phyloP scores from a whole-genome alignment of 2,113 vertebrate genomes.

The Cricetomys ansorgei region DNA sequence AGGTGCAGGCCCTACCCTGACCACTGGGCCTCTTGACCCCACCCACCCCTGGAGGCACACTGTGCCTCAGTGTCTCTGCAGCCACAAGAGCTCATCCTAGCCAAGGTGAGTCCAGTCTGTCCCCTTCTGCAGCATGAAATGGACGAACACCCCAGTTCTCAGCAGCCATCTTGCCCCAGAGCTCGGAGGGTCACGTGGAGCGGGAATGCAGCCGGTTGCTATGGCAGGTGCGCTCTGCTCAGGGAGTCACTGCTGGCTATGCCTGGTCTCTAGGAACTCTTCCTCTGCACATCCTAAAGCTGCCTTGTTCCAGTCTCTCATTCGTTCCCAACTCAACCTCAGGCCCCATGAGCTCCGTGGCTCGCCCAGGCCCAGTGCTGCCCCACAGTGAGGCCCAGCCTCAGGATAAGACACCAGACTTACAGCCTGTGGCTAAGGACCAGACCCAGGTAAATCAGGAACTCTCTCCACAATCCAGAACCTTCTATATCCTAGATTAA shows the following conservation, averaged over 20 bases:
- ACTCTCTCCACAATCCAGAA: not conserved
- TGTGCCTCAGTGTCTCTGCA: not conserved
- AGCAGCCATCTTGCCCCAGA: fast-evolving
- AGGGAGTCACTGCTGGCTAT: not conserved
- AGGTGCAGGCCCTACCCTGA: not conserved
- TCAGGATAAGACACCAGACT: no score
- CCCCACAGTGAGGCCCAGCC: not conserved
- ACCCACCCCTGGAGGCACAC: not conserved
- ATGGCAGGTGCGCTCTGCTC: not conserved
- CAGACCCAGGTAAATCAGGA: not conserved
- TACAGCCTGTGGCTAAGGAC: not conserved
- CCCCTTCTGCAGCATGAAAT: not conserved
- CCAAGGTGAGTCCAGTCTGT: not conserved
- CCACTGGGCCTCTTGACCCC: not conserved
- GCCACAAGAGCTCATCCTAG: not conserved
- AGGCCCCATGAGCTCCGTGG: not conserved
- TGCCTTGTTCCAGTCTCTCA: not conserved
- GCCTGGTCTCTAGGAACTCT: not conserved
- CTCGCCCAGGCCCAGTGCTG: not conserved
- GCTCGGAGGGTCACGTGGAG: fast-evolving
- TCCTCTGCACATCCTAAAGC: not conserved
- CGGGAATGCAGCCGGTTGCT: not conserved
- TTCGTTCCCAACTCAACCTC: not conserved
- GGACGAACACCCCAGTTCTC: not conserved
- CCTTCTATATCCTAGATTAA: not conserved